Percentiles rank a stretch among this genome's conserved stretches.
These are phyloP conservation scores for Zhengitettix transpicula DNA, from an alignment of 2,888 invertebrate genomes.

Conservation along the genomic window DNA sequence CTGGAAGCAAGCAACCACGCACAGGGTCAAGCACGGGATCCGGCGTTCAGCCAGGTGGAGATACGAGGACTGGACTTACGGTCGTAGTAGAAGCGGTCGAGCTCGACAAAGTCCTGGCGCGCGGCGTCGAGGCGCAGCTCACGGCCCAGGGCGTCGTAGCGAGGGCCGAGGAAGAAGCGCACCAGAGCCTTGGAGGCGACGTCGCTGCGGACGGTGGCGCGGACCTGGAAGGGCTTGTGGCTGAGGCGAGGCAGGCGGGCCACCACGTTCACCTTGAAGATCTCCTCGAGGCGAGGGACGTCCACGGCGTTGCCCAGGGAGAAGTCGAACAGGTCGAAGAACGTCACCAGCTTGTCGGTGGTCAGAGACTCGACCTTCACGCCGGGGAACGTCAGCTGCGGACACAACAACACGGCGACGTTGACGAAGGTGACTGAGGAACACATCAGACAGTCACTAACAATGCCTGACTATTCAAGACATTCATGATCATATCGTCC, in stretches of 20 bases:
- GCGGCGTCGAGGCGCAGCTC: constrained; percentile 35
- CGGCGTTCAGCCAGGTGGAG: background rate
- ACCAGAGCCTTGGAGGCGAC: constrained; percentile 40
- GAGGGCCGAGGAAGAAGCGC: constrained; percentile 51
- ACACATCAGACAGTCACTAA: no score
- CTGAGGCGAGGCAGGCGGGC: constrained; percentile 45
- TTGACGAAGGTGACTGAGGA: no score
- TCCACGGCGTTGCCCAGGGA: constrained; percentile 41
- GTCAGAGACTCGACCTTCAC: constrained; percentile 34
- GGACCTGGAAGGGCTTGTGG: constrained; percentile 43
- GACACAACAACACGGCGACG: background rate
- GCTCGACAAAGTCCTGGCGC: constrained; percentile 44
- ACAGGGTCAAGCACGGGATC: no score
- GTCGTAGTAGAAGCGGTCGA: constrained; percentile 43
- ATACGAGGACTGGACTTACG: constrained; percentile 13
- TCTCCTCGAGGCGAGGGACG: constrained; percentile 28
- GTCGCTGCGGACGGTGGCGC: constrained; percentile 36
- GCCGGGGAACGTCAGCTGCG: constrained; percentile 37
- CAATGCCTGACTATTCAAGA: no score
- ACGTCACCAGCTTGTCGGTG: constrained; percentile 40
- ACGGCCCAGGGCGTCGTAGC: constrained; percentile 39
- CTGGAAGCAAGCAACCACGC: constrained; percentile 10
- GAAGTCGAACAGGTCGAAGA: constrained; percentile 43
- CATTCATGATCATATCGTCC: no score
- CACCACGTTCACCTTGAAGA: constrained; percentile 14